Conservation (phyloP, 2,888 invertebrate species). For the Nemotelus nigrinus region DNA sequence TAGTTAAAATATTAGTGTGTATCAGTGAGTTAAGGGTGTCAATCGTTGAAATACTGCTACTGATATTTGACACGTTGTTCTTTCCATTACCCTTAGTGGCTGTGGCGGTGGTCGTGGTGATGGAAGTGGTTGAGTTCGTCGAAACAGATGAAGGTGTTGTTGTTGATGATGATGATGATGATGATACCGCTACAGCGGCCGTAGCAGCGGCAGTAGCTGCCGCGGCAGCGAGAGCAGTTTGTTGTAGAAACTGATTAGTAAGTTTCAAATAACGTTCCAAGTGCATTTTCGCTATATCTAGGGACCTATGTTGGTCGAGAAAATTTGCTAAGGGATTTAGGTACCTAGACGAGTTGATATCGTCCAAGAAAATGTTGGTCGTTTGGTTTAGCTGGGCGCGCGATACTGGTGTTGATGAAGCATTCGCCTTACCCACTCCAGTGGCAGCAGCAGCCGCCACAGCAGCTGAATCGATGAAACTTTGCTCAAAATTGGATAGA, state of each 20-base stretch:
- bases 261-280: constrained; percentile 58
- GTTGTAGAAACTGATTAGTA: constrained; percentile 59
- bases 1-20: constrained; percentile 55
- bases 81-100: constrained; percentile 42
- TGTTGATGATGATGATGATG: constrained; percentile 7
- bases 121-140: not conserved
- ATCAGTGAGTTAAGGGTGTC: constrained; percentile 55
- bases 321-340: constrained; percentile 56
- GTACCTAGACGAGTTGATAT: constrained; percentile 31
- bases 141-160: constrained; percentile 4
- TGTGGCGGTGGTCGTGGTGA: constrained; percentile 44
- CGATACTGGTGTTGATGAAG: constrained; percentile 44
- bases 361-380: constrained; percentile 9
- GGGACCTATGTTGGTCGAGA: constrained; percentile 58
- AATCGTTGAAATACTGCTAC: constrained; percentile 47
- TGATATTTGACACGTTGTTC: constrained; percentile 1
- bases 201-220: constrained; percentile 53
- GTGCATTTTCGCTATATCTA: constrained; percentile 62
- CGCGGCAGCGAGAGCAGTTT: constrained; percentile 57
- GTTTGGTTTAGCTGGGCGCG: constrained; percentile 20
- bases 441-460: not conserved
- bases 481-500: constrained; percentile 47
- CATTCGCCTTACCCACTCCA: constrained; percentile 30
- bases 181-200: constrained; percentile 35
- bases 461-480: constrained; percentile 34